Conservation (phyloP, 2,797 vertebrate species). For the Botia kubotai region DNA sequence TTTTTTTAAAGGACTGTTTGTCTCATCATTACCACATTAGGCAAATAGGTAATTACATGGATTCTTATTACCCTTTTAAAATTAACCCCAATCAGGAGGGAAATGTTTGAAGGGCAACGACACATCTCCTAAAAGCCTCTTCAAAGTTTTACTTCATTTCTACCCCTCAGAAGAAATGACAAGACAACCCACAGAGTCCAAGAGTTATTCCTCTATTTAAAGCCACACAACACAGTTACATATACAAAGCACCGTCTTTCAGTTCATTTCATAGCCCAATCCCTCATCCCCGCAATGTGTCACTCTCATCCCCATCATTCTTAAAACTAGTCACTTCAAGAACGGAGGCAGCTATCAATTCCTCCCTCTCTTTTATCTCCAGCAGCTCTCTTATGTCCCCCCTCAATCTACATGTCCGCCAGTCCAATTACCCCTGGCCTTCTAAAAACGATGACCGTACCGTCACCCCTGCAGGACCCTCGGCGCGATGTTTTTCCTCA, state of each 20-base stretch:
- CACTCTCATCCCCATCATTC: conserved; percentile 38
- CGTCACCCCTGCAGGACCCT: conserved; percentile 29
- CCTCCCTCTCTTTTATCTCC: neutral
- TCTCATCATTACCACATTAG: too few species aligned
- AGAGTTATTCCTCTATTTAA: neutral
- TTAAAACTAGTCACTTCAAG: conserved; percentile 37
- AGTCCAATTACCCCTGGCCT: conserved; percentile 51
- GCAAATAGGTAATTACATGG: too few species aligned
- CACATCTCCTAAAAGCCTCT: neutral
- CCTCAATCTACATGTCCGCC: conserved; percentile 45
- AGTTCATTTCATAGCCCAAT: conserved; percentile 12
- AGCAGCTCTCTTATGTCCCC: conserved; percentile 13
- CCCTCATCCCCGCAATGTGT: neutral
- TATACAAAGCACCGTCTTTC: neutral
- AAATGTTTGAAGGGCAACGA: neutral
- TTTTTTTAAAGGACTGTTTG: too few species aligned
- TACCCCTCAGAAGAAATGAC: neutral
- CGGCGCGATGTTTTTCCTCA: conserved; percentile 45
- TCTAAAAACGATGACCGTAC: conserved; percentile 39
- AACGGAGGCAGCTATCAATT: conserved; percentile 16
- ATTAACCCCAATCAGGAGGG: neutral
- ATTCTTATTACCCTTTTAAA: neutral
- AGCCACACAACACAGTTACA: neutral
- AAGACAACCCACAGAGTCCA: neutral
- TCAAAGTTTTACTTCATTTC: neutral